Evolutionary conservation across 2,113 vertebrate genomes (phyloP).

Genomic region (Synodontis membranacea): DNA sequence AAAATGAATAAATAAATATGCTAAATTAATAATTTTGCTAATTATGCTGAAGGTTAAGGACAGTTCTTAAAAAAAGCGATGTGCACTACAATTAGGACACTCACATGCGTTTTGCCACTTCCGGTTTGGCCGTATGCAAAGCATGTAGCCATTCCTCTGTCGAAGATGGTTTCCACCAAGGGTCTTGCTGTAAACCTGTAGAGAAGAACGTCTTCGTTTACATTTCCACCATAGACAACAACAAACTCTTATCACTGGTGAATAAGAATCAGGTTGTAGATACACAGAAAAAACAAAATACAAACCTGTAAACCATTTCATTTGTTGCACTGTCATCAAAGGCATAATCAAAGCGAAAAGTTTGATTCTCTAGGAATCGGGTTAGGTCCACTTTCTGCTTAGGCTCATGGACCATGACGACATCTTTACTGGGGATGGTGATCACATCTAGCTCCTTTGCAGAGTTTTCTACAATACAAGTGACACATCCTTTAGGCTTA

Average conservation of each 20-base stretch:
- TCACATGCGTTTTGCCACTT: slow-evolving; percentile 97
- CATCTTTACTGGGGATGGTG: slow-evolving; percentile 98
- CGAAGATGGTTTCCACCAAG: slow-evolving; percentile 97
- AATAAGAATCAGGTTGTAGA: background rate
- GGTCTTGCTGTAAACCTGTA: slow-evolving; percentile 94
- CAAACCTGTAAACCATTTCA: slow-evolving; percentile 97
- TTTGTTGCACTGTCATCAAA: slow-evolving; percentile 94
- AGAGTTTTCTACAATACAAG: slow-evolving; percentile 78
- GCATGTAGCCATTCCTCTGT: slow-evolving; percentile 97
- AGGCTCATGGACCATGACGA: slow-evolving; percentile 98
- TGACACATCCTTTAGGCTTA: background rate
- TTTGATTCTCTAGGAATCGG: slow-evolving; percentile 97
- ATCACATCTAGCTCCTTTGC: slow-evolving; percentile 97
- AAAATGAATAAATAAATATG: slow-evolving; percentile 22
- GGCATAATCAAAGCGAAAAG: slow-evolving; percentile 98
- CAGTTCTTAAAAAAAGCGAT: too few species aligned
- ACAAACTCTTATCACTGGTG: background rate
- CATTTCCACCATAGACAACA: background rate
- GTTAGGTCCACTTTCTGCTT: slow-evolving; percentile 99
- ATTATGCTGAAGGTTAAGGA: background rate
- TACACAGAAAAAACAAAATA: background rate
- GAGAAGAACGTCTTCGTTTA: background rate
- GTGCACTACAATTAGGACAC: slow-evolving; percentile 45
- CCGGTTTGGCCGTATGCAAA: slow-evolving; percentile 98
- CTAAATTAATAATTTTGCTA: too few species aligned